Percentiles rank a stretch among this genome's conserved stretches.
phyloP scores from a whole-genome alignment of 2,888 invertebrate genomes.

The Polietes domitor region DNA sequence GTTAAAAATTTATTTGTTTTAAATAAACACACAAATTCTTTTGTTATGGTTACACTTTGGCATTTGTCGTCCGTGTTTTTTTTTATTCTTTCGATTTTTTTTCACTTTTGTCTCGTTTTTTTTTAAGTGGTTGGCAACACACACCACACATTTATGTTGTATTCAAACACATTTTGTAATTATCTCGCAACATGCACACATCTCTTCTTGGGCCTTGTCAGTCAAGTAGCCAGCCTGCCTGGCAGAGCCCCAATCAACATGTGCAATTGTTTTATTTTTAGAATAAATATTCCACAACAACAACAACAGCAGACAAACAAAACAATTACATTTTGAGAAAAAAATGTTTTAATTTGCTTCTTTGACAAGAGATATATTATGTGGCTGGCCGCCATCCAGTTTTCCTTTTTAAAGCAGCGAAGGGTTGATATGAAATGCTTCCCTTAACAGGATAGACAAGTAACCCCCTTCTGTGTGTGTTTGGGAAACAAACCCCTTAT shows the following conservation, averaged over 20 bases:
- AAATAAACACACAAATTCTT: not conserved
- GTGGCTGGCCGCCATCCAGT: not conserved
- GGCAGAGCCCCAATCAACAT: constrained; percentile 34
- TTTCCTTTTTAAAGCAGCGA: not conserved
- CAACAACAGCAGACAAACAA: not conserved
- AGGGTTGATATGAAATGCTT: not conserved
- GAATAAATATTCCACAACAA: constrained; percentile 34
- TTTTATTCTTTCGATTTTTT: not conserved
- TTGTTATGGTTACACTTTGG: not conserved
- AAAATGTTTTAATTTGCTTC: constrained; percentile 15
- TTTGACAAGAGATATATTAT: not conserved
- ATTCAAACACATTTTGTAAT: not conserved
- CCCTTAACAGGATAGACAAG: not conserved
- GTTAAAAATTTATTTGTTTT: not conserved
- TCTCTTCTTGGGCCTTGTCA: too few relatives aligned
- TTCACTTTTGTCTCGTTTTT: not conserved
- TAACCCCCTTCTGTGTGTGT: not conserved
- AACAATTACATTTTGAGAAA: constrained; percentile 6
- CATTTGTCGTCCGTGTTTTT: not conserved
- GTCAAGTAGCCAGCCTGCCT: not conserved
- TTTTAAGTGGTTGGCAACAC: constrained; percentile 14
- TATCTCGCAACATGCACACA: constrained; percentile 12
- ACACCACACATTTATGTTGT: not conserved
- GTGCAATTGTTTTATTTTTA: constrained; percentile 63
- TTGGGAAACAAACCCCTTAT: not conserved